Conservation (phyloP, 2,888 invertebrate species). For the Incurvaria masculella region DNA sequence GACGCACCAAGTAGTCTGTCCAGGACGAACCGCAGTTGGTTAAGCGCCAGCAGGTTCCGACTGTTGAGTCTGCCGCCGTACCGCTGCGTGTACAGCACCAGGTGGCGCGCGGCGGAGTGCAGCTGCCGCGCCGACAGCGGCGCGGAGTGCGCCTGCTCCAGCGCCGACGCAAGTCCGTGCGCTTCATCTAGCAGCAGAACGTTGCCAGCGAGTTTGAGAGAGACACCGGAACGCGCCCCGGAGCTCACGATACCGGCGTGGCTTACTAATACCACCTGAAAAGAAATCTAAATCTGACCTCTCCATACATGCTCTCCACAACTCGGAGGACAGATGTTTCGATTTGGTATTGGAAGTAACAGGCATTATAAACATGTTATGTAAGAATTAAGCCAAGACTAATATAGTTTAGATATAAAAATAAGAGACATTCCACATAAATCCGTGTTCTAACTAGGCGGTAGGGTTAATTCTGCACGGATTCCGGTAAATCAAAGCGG, state of each 20-base stretch:
- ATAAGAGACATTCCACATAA: too few relatives aligned
- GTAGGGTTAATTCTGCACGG: too few relatives aligned
- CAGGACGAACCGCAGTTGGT: slow-evolving; percentile 77
- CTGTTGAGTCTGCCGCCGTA: slow-evolving; percentile 75
- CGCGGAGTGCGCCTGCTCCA: slow-evolving; percentile 81
- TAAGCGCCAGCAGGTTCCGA: slow-evolving; percentile 74
- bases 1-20: slow-evolving; percentile 59
- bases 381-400: too few relatives aligned
- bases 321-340: too few relatives aligned
- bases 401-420: too few relatives aligned
- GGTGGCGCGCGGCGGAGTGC: slow-evolving; percentile 58
- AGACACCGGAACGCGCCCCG: slow-evolving; percentile 39
- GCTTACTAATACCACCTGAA: slow-evolving; percentile 42
- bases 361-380: too few relatives aligned
- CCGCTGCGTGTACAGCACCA: slow-evolving; percentile 68
- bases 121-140: slow-evolving; percentile 68
- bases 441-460: too few relatives aligned
- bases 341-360: too few relatives aligned
- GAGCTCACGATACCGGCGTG: slow-evolving; percentile 45
- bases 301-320: too few relatives aligned
- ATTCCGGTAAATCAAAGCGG: too few relatives aligned
- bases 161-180: slow-evolving; percentile 90
- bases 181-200: slow-evolving; percentile 94
- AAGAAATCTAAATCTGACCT: too few relatives aligned
- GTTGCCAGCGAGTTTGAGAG: slow-evolving; percentile 60